phyloP scores from a whole-genome alignment of 1,140 invertebrate genomes.

The Portunus trituberculatus region DNA sequence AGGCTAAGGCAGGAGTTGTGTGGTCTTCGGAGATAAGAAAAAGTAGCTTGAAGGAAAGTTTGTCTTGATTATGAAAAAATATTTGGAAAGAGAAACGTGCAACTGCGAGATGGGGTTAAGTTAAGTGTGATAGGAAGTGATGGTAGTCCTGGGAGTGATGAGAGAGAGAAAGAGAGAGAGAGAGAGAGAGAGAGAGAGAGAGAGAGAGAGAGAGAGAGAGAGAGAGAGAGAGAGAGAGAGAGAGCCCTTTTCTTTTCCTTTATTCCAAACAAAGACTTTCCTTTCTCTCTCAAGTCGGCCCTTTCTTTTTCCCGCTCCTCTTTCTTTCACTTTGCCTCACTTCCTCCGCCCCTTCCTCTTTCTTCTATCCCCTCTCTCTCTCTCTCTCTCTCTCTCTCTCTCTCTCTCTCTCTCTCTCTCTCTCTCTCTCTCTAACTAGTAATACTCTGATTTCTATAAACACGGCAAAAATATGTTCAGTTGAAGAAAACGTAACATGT shows the following conservation, averaged over 20 bases:
- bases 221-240: neutral
- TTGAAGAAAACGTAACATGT: no score
- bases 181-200: constrained; percentile 21
- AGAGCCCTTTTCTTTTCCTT: neutral
- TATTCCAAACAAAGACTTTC: neutral
- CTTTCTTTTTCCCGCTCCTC: neutral
- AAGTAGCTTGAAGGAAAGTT: neutral
- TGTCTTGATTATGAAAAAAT: neutral
- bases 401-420: no score
- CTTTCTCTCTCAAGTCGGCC: neutral
- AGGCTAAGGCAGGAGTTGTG: neutral
- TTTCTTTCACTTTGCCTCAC: neutral
- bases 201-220: constrained; percentile 20
- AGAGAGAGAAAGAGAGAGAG: neutral
- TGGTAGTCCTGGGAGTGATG: neutral
- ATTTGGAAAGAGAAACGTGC: neutral
- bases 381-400: no score
- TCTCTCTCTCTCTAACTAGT: no score
- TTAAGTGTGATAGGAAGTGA: neutral
- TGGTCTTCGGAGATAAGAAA: neutral
- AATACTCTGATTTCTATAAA: no score
- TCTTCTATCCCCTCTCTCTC: no score
- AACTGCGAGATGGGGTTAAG: neutral
- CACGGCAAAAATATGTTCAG: no score
- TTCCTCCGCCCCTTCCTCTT: neutral